Percentiles rank a stretch among this genome's conserved stretches.
Evolutionary conservation across 2,113 vertebrate genomes (phyloP).

Genomic region (Xiphias gladius): DNA sequence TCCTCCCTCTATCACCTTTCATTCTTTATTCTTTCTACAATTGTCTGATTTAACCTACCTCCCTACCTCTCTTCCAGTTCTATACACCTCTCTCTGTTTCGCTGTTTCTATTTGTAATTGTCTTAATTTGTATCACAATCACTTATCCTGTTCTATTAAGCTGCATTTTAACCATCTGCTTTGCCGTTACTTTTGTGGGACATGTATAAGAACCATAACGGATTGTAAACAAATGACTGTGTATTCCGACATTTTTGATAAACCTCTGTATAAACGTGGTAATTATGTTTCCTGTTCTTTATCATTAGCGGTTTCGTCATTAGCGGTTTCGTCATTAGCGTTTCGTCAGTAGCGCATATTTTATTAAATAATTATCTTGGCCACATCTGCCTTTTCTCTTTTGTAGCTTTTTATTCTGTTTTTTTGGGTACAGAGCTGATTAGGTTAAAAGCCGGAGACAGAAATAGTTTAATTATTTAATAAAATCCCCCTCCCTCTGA

Average conservation of each 20-base stretch:
- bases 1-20: constrained; percentile 62
- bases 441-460: constrained; percentile 73
- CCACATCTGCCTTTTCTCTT: constrained; percentile 49
- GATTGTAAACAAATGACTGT: constrained; percentile 32
- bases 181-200: constrained; percentile 31
- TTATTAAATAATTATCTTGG: constrained; percentile 76
- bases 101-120: constrained; percentile 45
- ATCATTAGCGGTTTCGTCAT: constrained; percentile 43
- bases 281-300: constrained; percentile 58
- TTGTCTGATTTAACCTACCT: constrained; percentile 49
- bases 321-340: constrained; percentile 31
- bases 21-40: constrained; percentile 35
- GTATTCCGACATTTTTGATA: constrained; percentile 44
- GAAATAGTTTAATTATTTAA: constrained; percentile 79
- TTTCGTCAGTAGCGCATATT: constrained; percentile 57
- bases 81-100: constrained; percentile 18
- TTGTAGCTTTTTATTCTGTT: constrained; percentile 46
- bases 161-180: constrained; percentile 28
- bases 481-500: constrained; percentile 58
- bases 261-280: constrained; percentile 22
- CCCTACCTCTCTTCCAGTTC: constrained; percentile 33
- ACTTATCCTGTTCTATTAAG: constrained; percentile 23
- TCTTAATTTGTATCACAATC: constrained; percentile 39
- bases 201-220: constrained; percentile 12
- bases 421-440: constrained; percentile 50